Evolutionary conservation across 2,888 invertebrate species (phyloP), one percentile per base, ranked within the genome.

Genomic region (Eurois occulta): DNA sequence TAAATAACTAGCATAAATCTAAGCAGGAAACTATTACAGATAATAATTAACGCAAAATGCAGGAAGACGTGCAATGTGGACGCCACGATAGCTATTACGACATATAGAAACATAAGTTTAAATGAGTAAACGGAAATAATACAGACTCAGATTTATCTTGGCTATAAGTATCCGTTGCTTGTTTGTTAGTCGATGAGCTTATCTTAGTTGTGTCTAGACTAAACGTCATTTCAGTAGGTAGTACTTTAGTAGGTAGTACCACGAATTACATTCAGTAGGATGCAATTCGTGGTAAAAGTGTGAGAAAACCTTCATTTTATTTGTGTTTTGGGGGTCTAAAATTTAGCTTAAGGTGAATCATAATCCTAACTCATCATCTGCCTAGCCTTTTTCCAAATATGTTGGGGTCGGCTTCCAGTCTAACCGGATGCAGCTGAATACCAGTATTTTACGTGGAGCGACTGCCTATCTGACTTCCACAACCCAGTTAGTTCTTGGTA

Each of bases 41-140:
- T 71, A 67, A 76, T 83, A 77, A 84, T 75, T 72, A 80, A 84
- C 55, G 66, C 60, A 13, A 69, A 78, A 75, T 43, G 66, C 75
- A 86, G 84, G 85, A 83, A 83, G 84, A 80, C 72, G 55, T 66
- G 72, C 24, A 62, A 81, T 48, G 32, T 77, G 62, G 74, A n/a
- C 73, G 74, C 58, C 74, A 72, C 77, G 28, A 60, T 28, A 64
- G 64, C 21, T 66, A 64, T 86, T 77, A 86, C 72, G 62, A 11
- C 65, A 83, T 75, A 35, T 24, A 71, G 72, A 46, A 73, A 78
- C 46, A 67, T 72, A 72, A 72, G 69, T 70, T 70, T 82, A 60
- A 69, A 73, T 86, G 58, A 52, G 60, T 60, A 71, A 86, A 75
- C 86, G 84, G 84, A 84, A 78, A 86, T 86, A 78, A 75, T 73